Percentiles rank a stretch among this genome's conserved stretches.
These are phyloP conservation scores for Eilema caniola DNA, from an alignment of 2,888 invertebrate genomes.

Conservation along the genomic window DNA sequence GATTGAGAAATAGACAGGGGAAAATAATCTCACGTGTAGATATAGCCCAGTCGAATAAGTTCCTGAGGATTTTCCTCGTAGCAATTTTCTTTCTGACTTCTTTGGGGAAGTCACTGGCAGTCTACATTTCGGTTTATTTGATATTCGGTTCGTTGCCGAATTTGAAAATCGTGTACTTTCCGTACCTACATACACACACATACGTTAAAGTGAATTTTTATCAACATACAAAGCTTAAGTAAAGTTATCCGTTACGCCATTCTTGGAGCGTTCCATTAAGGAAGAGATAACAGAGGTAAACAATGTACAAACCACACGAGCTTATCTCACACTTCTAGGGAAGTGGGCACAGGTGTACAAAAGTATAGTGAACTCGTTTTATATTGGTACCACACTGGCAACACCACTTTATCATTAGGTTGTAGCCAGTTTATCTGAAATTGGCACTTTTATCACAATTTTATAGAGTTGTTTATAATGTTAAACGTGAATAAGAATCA, in stretches of 20 bases:
- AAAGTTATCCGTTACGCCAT: constrained; percentile 26
- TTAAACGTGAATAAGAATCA: background rate
- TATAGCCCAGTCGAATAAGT: background rate
- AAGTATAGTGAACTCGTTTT: constrained; percentile 51
- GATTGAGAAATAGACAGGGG: background rate
- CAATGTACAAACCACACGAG: constrained; percentile 58
- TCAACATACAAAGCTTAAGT: constrained; percentile 2
- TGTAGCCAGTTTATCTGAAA: constrained; percentile 8
- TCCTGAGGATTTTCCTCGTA: too few species aligned
- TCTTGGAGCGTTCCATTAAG: constrained; percentile 48
- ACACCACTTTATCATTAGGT: background rate
- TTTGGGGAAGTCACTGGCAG: too few species aligned
- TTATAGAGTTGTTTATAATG: background rate
- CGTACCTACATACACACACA: background rate
- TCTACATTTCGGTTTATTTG: too few species aligned
- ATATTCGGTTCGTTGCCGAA: background rate
- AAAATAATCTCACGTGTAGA: background rate
- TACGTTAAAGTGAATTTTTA: background rate
- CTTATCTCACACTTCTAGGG: constrained; percentile 54
- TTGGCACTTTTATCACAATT: background rate
- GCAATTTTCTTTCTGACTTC: too few species aligned
- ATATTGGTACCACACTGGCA: constrained; percentile 39
- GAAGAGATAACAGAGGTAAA: constrained; percentile 72
- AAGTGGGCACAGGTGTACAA: constrained; percentile 36
- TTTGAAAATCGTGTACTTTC: background rate